Evolutionary conservation across 2,888 invertebrate species (phyloP).

Genomic region (Tipula unca): DNA sequence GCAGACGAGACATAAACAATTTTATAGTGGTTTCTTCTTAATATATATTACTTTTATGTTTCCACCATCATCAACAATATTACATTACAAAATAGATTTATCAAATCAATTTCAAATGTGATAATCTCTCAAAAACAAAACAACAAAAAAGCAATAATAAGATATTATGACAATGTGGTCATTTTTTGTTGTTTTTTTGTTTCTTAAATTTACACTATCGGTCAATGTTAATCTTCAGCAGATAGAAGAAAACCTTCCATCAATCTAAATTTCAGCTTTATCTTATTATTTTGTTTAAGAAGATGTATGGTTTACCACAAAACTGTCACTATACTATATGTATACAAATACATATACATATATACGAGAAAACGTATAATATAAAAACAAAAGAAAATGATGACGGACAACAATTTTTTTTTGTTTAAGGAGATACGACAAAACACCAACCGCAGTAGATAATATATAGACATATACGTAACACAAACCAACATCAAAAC

Average conservation of each 20-base stretch:
- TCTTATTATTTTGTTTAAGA: not conserved
- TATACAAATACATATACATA: not conserved
- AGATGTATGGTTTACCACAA: constrained; percentile 8
- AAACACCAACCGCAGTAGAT: not conserved
- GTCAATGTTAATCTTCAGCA: not conserved
- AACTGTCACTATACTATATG: not conserved
- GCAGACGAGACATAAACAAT: not conserved
- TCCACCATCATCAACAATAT: not conserved
- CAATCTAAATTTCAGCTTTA: constrained; percentile 8
- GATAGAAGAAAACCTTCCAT: not conserved
- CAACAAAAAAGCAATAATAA: not conserved
- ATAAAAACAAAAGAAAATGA: not conserved
- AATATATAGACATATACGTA: not conserved
- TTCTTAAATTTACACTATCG: constrained; percentile 8
- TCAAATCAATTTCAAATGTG: constrained; percentile 14
- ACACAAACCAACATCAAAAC: not conserved
- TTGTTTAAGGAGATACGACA: not conserved
- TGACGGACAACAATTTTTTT: not conserved
- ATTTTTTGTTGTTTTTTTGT: not conserved
- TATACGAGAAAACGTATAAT: not conserved
- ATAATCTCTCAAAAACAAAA: not conserved
- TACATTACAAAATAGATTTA: not conserved
- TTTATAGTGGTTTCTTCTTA: not conserved
- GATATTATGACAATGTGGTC: not conserved
- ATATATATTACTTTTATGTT: not conserved